phyloP scores from a whole-genome alignment of 2,113 vertebrate species.

The Erythrocercus mccallii region DNA sequence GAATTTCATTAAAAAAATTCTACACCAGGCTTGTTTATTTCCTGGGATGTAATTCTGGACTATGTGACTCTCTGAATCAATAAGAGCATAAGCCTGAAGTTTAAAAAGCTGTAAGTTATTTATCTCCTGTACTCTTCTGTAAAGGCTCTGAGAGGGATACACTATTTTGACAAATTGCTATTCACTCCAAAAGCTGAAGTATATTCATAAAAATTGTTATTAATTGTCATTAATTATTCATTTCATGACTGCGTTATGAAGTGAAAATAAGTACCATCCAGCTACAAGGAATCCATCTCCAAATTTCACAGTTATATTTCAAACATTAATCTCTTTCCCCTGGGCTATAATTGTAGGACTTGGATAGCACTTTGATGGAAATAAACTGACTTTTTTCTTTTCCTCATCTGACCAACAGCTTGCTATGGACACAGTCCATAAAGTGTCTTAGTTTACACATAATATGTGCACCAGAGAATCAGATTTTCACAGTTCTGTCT shows the following conservation, averaged over 20 bases:
- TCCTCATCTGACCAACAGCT: background rate
- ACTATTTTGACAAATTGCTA: slow-evolving; percentile 11
- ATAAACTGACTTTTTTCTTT: background rate
- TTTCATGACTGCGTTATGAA: background rate
- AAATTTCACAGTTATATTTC: background rate
- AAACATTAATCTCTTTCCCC: slow-evolving; percentile 1
- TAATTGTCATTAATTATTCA: slow-evolving; percentile 53
- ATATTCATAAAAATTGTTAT: background rate
- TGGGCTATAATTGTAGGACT: background rate
- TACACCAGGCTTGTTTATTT: background rate
- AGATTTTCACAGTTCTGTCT: background rate
- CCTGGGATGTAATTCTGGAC: background rate
- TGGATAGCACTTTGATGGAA: background rate
- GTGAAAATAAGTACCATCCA: slow-evolving; percentile 4
- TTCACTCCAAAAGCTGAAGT: background rate
- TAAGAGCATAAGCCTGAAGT: background rate
- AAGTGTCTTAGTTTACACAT: background rate
- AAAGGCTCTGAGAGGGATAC: background rate
- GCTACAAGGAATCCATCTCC: background rate
- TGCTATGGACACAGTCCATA: background rate
- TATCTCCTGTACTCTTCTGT: background rate
- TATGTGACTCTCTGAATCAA: background rate
- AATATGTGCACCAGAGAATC: background rate
- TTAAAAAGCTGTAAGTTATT: background rate
- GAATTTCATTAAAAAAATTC: background rate